phyloP scores from a whole-genome alignment of 1,140 invertebrate species.

The Drosophila albomicans region DNA sequence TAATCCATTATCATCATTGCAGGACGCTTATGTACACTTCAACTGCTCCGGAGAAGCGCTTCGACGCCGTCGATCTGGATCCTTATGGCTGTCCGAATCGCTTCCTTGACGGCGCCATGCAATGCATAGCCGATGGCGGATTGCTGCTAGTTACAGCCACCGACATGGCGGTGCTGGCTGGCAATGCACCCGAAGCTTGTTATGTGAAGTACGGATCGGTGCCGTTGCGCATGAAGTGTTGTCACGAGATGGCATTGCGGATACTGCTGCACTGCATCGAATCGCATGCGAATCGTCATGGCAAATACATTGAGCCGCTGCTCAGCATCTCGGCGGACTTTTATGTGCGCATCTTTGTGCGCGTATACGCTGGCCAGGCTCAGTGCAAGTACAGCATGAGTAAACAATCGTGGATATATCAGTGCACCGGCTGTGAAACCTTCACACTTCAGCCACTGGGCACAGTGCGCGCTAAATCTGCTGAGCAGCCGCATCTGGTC shows the following conservation, averaged over 20 bases:
- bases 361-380: constrained; percentile 91
- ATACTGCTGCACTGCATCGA: constrained; percentile 97
- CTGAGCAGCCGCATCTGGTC: constrained; percentile 86
- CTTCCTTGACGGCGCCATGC: constrained; percentile 97
- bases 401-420: constrained; percentile 94
- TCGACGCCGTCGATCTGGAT: constrained; percentile 97
- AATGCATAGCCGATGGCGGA: constrained; percentile 91
- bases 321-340: constrained; percentile 98
- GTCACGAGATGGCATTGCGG: constrained; percentile 98
- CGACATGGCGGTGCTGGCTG: constrained; percentile 98
- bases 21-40: constrained; percentile 95
- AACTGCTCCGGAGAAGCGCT: constrained; percentile 88
- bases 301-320: constrained; percentile 96
- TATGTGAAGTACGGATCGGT: constrained; percentile 97
- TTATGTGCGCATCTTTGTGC: constrained; percentile 98
- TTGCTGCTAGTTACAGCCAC: constrained; percentile 98
- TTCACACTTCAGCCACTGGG: constrained; percentile 92
- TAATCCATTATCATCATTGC: background rate
- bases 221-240: constrained; percentile 93
- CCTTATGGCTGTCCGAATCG: constrained; percentile 98
- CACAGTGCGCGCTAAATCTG: constrained; percentile 59
- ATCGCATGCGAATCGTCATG: constrained; percentile 95
- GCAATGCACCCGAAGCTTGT: constrained; percentile 96
- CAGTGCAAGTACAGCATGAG: constrained; percentile 94
- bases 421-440: constrained; percentile 95